Evolutionary conservation across 2,113 vertebrate species (phyloP).

Genomic region (Mesembrinibis cayennensis): DNA sequence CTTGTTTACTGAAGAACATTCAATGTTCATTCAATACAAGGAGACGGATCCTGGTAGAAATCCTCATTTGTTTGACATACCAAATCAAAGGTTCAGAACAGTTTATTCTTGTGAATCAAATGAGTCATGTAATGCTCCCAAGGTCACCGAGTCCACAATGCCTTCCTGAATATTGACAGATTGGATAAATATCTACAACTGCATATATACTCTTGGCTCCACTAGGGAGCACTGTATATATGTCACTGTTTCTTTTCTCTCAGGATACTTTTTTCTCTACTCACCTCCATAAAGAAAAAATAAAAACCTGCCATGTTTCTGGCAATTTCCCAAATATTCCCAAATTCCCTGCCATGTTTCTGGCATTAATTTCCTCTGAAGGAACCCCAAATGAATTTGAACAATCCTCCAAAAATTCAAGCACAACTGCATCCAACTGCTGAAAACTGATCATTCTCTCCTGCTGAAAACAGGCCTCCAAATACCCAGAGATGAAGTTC

Average conservation of each 20-base stretch:
- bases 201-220: rapidly evolving
- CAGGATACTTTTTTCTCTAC: neutral
- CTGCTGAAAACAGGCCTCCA: neutral
- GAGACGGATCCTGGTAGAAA: neutral
- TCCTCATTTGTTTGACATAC: neutral
- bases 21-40: neutral
- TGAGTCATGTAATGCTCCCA: neutral
- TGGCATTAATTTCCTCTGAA: neutral
- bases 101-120: slow-evolving; percentile 24
- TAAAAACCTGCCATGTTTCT: neutral
- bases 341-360: neutral
- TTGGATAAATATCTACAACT: neutral
- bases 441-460: neutral
- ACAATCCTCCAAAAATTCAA: neutral
- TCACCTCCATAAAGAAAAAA: neutral
- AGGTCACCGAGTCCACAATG: neutral
- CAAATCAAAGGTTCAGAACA: neutral
- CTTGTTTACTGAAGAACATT: neutral
- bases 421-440: neutral
- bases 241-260: neutral
- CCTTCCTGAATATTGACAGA: neutral
- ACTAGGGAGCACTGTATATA: neutral
- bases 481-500: neutral
- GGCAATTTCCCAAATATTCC: neutral
- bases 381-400: neutral